phyloP scores from a whole-genome alignment of 2,797 vertebrate species.

The Danio jaintianensis region DNA sequence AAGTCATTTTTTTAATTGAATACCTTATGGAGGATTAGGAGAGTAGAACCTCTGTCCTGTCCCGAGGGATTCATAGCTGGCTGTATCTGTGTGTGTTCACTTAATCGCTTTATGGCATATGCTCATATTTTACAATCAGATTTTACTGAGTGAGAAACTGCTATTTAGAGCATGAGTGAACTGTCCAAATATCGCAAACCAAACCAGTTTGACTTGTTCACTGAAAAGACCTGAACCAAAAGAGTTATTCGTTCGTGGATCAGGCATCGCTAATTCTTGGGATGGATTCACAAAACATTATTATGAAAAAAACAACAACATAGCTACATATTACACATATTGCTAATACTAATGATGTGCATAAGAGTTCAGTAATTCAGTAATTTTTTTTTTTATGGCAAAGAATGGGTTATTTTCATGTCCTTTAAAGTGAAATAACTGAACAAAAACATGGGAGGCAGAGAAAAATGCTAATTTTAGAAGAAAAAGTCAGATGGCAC shows the following conservation, averaged over 20 bases:
- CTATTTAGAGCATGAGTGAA: neutral
- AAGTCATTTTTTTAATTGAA: constrained; percentile 22
- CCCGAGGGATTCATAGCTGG: neutral
- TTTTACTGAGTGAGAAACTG: neutral
- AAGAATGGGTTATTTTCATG: no score
- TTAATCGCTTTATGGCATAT: constrained; percentile 3
- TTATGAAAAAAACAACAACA: neutral
- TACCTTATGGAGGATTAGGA: constrained; percentile 29
- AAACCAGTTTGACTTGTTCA: neutral
- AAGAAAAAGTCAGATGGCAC: no score
- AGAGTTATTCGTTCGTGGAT: neutral
- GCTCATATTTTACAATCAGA: neutral
- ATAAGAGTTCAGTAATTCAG: no score
- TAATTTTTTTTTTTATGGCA: no score
- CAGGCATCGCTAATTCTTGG: neutral
- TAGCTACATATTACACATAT: no score
- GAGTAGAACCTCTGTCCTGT: neutral
- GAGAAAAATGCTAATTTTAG: no score
- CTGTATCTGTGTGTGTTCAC: neutral
- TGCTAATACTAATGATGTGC: no score
- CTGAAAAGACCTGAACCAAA: neutral
- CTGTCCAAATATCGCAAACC: neutral
- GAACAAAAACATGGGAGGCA: no score
- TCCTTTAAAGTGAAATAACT: no score
- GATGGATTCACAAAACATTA: neutral